Evolutionary conservation across 2,797 vertebrate genomes (phyloP).

Genomic region (Hylomyscus alleni): DNA sequence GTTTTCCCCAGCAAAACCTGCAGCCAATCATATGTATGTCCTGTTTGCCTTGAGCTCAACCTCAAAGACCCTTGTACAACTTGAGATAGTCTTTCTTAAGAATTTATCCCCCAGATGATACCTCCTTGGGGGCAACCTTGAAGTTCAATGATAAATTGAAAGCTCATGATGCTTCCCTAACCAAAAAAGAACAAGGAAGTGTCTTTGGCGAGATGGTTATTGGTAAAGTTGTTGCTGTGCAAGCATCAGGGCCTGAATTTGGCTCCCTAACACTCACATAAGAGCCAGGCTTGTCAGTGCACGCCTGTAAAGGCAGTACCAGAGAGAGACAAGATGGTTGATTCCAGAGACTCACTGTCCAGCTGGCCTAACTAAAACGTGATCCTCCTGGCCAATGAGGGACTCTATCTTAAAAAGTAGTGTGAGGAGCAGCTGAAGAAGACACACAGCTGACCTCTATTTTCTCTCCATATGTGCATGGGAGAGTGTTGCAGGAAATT

Average conservation of each 20-base stretch:
- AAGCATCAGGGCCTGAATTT: not conserved
- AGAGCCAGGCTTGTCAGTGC: too few relatives aligned
- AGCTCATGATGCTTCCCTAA: not conserved
- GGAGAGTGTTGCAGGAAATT: too few relatives aligned
- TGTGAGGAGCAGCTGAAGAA: not conserved
- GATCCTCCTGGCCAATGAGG: not conserved
- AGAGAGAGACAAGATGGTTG: too few relatives aligned
- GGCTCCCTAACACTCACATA: not conserved
- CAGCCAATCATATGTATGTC: not conserved
- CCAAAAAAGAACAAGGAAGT: too few relatives aligned
- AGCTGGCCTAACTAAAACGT: not conserved
- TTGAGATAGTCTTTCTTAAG: not conserved
- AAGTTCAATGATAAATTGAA: not conserved
- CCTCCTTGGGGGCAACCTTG: not conserved
- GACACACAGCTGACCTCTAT: not conserved
- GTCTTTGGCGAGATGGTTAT: not conserved
- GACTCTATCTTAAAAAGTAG: not conserved
- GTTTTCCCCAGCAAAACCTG: not conserved
- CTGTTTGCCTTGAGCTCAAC: not conserved
- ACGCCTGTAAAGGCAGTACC: too few relatives aligned
- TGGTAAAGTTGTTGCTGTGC: not conserved
- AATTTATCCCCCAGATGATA: not conserved
- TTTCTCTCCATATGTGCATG: not conserved
- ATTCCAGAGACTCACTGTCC: too few relatives aligned
- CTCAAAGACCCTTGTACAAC: not conserved